Evolutionary conservation across 2,797 vertebrate species (phyloP).

Genomic region (Chelonia mydas): DNA sequence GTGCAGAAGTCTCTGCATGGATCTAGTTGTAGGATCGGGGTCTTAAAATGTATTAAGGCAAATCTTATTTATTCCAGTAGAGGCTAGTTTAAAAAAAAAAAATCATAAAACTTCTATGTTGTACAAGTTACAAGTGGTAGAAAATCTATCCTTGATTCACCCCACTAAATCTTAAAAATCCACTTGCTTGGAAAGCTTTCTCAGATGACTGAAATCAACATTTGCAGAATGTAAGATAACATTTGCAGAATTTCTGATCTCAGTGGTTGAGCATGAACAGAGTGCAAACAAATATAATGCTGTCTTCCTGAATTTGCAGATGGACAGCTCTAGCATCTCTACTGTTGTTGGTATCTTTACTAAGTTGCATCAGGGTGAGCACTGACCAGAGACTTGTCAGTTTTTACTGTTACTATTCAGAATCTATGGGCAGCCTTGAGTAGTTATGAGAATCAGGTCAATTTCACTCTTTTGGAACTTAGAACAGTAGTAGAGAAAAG

Average conservation of each 20-base stretch:
- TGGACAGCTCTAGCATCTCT: neutral
- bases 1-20: neutral
- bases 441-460: neutral
- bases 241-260: neutral
- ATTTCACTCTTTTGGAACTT: fast-evolving
- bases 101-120: neutral
- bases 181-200: neutral
- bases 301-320: fast-evolving
- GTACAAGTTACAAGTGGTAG: neutral
- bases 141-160: neutral
- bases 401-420: neutral
- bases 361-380: fast-evolving
- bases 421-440: neutral
- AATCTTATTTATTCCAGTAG: neutral
- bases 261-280: neutral
- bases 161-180: neutral
- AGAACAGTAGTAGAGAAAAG: neutral
- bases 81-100: neutral
- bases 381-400: neutral
- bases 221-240: neutral
- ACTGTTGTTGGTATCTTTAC: neutral
- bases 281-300: neutral
- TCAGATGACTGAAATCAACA: neutral
- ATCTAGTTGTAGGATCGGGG: neutral
- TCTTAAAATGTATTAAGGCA: fast-evolving